Evolutionary conservation across 2,797 vertebrate genomes (phyloP).

Genomic region (Rhabdomys pumilio): DNA sequence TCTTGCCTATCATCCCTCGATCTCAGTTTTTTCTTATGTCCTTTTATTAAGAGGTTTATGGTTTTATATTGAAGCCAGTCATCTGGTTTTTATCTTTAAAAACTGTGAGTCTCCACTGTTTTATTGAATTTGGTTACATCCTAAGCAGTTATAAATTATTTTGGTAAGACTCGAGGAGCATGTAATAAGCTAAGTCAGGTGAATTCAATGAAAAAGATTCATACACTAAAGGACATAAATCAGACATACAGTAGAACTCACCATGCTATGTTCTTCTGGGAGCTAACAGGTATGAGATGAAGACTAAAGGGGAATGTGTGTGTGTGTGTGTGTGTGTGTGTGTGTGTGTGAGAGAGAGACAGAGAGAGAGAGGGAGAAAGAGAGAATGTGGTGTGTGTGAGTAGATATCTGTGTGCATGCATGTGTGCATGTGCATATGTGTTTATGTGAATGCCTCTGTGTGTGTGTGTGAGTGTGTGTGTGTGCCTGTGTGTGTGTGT

Average conservation of each 20-base stretch:
- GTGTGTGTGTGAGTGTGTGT: not conserved
- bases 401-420: too few species aligned
- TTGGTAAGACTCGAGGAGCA: conserved; percentile 48
- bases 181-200: conserved; percentile 21
- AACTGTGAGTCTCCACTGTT: not conserved
- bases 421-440: too few species aligned
- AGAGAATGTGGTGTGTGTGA: too few species aligned
- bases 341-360: not conserved
- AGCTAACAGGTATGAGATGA: not conserved
- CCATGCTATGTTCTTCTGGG: not conserved
- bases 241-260: not conserved
- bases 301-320: not conserved
- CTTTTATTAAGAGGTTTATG: conserved; percentile 20
- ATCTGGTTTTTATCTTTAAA: conserved; percentile 47
- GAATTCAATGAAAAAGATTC: not conserved
- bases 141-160: conserved; percentile 27
- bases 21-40: not conserved
- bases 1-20: not conserved
- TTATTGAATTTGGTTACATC: conserved; percentile 27
- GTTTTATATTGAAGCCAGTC: conserved; percentile 54
- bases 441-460: not conserved
- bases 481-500: not conserved
- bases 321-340: not conserved
- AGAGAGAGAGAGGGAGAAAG: too few species aligned
- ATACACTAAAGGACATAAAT: not conserved